phyloP scores from a whole-genome alignment of 2,888 invertebrate genomes.

The Priocnemis perturbator region DNA sequence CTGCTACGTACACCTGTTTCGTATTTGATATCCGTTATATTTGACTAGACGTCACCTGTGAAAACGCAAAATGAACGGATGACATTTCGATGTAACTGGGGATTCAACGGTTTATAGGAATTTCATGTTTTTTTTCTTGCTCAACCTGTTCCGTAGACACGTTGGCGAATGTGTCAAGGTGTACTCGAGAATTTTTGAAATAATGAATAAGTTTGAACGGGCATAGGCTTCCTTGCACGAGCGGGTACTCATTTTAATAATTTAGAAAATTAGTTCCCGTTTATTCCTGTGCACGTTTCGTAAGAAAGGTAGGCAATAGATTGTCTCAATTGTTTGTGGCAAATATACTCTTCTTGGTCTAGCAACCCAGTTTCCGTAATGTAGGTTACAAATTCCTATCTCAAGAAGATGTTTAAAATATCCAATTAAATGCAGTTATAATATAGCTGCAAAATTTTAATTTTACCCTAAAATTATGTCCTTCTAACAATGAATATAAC shows the following conservation, averaged over 20 bases:
- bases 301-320: background rate
- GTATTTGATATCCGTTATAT: no score
- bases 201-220: constrained; percentile 36
- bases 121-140: constrained; percentile 7
- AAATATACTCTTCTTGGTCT: constrained; percentile 20
- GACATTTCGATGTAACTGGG: constrained; percentile 6
- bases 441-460: no score
- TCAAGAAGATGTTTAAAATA: constrained; percentile 16
- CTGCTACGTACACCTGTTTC: no score
- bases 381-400: constrained; percentile 11
- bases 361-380: constrained; percentile 15
- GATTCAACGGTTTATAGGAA: background rate
- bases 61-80: background rate
- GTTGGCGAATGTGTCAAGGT: constrained; percentile 46
- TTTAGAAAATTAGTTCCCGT: background rate
- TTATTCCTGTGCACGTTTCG: background rate
- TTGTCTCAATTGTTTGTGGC: background rate
- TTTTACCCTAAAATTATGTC: no score
- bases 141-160: constrained; percentile 34
- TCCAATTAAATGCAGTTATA: background rate
- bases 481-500: no score
- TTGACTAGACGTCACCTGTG: no score
- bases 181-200: constrained; percentile 36
- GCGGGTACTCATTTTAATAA: background rate
- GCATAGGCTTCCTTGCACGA: constrained; percentile 6